Base-by-base conservation (phyloP, 2,888 invertebrate species). In the Erannis defoliaria region DNA sequence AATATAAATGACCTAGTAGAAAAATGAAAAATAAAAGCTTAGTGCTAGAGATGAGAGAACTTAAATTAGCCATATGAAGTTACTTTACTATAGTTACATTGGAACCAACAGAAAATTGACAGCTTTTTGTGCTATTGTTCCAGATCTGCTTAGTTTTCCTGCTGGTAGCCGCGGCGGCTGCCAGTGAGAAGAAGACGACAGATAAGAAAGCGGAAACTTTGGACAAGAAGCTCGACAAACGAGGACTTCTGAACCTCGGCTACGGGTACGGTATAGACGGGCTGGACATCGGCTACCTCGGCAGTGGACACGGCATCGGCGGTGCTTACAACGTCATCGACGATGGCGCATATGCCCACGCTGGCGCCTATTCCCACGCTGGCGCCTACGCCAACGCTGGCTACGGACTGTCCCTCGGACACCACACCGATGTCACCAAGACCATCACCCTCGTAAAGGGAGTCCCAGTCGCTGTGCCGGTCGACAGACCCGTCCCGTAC, bases 211-310 rank as follows among this genome's bases (percentile, higher is more conserved):
- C 94, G 75, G 93, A 94, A 75, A 93, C 94, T 57, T 85, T 94
- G 71, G 96, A 96, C 68, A 96, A 97, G 94, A 97, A 97, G 86
- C 94, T 96, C 85, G 96, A 96, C 90, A 97, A 97, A 89, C 96
- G 97, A 74, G 97, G 97, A 72, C 94, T 97, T 74, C 93, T 96
- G 62, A 95, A 96, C 82, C 93, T 97, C 81, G 97, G 97, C 74
- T 96, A 97, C 76, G 97, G 97, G 55, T 97, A 97, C 85, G 96
- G 96, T 63, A 94, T 95, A 80, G 94, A 95, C 76, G 96, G 96
- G 71, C 94, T 96, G 68, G 96, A 96, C 80, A 87, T 96, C 68
- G 97, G 97, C 50, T 95, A 96, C 82, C 92, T 96, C 74, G 96
- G 96, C 55, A 86, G 84, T 77, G 95, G 95, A 31, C 94, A 94